Percentiles rank a stretch among this genome's conserved stretches.
These are phyloP conservation scores for Prunella fulvescens DNA, from an alignment of 2,113 vertebrate species.

Conservation along the genomic window DNA sequence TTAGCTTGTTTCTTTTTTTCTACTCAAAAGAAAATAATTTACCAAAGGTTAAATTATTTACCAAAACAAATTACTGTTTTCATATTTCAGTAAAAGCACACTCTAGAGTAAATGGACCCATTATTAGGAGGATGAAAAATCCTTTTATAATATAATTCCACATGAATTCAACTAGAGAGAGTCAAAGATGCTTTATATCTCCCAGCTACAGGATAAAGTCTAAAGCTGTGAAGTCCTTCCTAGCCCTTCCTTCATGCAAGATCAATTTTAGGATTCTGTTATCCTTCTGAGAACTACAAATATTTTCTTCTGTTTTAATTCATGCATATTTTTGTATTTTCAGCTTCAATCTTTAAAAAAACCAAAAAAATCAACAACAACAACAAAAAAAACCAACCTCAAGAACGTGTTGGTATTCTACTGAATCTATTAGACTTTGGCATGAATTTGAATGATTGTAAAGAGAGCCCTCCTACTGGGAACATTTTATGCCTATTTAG, in stretches of 20 bases:
- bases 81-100: background rate
- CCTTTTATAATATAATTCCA: background rate
- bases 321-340: background rate
- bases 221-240: background rate
- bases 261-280: background rate
- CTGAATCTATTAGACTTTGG: background rate
- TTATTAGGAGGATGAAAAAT: background rate
- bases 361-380: background rate
- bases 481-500: constrained; percentile 8
- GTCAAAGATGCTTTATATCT: background rate
- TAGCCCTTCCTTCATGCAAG: background rate
- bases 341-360: background rate
- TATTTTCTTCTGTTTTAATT: background rate
- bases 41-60: background rate
- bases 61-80: background rate
- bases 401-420: background rate
- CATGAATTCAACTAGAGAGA: background rate
- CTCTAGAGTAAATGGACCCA: background rate
- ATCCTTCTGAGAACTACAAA: background rate
- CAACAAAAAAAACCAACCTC: background rate
- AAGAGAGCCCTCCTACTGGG: background rate
- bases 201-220: background rate
- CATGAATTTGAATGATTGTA: background rate
- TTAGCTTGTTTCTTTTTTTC: background rate
- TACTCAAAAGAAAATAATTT: background rate